phyloP scores from a whole-genome alignment of 2,113 vertebrate species.

The Cebidichthys violaceus region DNA sequence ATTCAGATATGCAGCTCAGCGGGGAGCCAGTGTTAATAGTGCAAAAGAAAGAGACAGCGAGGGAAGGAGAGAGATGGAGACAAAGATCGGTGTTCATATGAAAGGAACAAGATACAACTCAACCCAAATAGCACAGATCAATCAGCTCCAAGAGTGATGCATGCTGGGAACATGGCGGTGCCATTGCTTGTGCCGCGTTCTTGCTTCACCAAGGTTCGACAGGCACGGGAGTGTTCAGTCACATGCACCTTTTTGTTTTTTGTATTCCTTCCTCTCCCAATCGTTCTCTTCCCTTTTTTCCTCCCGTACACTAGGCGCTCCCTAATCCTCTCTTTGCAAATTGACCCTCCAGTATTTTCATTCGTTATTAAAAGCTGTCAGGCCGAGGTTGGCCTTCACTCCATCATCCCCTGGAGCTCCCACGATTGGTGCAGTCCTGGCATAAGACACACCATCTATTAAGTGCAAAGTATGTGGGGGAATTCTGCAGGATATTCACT shows the following conservation, averaged over 20 bases:
- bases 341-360: constrained; percentile 69
- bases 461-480: constrained; percentile 70
- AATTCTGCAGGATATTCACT: constrained; percentile 74
- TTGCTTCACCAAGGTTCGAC: constrained; percentile 37
- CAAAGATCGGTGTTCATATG: constrained; percentile 55
- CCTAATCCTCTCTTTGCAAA: constrained; percentile 61
- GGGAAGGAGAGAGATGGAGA: constrained; percentile 49
- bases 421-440: constrained; percentile 62
- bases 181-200: constrained; percentile 54
- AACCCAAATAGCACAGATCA: constrained; percentile 71
- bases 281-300: constrained; percentile 28
- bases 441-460: constrained; percentile 76
- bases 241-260: background rate
- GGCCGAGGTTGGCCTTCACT: constrained; percentile 72
- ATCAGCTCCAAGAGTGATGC: constrained; percentile 72
- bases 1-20: constrained; percentile 42
- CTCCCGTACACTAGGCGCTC: constrained; percentile 25
- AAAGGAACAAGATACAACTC: constrained; percentile 43
- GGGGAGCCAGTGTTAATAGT: constrained; percentile 53
- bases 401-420: constrained; percentile 69
- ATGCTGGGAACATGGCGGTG: constrained; percentile 62
- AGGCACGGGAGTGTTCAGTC: background rate
- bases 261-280: background rate
- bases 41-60: constrained; percentile 33
- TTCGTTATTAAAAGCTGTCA: constrained; percentile 82